Base-by-base conservation (phyloP, 2,113 vertebrate genomes). In the Seriola aureovittata region DNA sequence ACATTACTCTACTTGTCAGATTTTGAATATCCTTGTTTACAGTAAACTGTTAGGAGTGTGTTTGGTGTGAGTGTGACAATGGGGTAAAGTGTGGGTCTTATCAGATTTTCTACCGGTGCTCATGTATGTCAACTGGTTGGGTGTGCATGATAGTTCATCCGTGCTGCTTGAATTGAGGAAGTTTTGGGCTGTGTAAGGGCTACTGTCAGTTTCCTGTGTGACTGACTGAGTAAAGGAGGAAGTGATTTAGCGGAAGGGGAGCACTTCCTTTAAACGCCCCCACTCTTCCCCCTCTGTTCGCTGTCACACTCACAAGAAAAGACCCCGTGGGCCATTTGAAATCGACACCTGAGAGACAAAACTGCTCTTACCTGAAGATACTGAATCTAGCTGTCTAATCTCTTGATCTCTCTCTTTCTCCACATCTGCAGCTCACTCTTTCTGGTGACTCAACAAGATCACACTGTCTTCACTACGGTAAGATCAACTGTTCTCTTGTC, bases 171-270 rank as follows among this genome's bases (percentile, higher is more conserved):
- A 91, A 93, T 91, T 93, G 90, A 92, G 94, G 93, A 94, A 94
- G 93, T 93, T 74, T 86, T 69, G 7, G 55, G 58, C 78, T 50
- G 78, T 64, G 78, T 80, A 8, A 75, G 57, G 44, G 59, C 40
- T 21, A 44, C 40, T 85, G 82, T 85, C 83, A 83, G 84, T 64
- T 93, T 94, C 94, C 93, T 93, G 90, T 91, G 89, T 85, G 81
- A 88, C 88, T 84, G 69, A 84, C 71, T 88, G 62, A 84, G 85
- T 48, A 60, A 91, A 94, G 69, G 89, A 93, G 92, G 93, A 94
- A 94, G 90, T 65, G 82, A 85, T 81, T 85, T 64, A 85, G 69
- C 91, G 89, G 92, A 93, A 93, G 88, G 77, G 84, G 84, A 94
- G 77, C 73, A 50, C 80, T 92, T 94, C 90, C 93, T 93, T 84